Conservation (phyloP, 2,888 invertebrate species). For the Emmelina monodactyla region DNA sequence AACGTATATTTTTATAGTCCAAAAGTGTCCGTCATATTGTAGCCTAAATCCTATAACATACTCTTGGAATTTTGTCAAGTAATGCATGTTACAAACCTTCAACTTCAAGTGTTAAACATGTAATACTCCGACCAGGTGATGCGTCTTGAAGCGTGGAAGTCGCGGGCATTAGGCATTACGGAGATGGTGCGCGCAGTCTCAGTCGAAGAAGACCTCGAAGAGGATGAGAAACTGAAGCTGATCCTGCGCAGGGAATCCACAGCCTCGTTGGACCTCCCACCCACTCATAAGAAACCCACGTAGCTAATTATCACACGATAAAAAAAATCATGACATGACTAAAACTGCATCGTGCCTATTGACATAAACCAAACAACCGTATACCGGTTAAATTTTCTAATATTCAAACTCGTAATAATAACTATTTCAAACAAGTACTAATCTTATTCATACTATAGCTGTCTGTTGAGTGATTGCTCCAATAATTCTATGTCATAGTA, state of each 20-base stretch:
- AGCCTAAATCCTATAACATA: no score
- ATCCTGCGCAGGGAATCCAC: conserved; percentile 45
- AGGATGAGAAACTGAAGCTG: conserved; percentile 45
- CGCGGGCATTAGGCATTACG: conserved; percentile 60
- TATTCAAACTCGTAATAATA: no score
- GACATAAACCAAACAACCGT: no score
- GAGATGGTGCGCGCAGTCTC: conserved; percentile 41
- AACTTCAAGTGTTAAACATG: neutral
- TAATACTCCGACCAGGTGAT: conserved; percentile 62
- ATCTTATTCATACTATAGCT: no score
- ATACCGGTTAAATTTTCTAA: no score
- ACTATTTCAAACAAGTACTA: no score
- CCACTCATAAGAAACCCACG: conserved; percentile 27
- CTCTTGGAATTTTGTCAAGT: neutral
- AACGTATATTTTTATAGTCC: neutral
- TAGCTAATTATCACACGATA: no score
- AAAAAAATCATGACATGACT: no score
- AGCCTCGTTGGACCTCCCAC: conserved; percentile 35
- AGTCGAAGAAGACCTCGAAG: conserved; percentile 46
- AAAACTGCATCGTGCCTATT: no score
- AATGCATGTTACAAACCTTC: neutral
- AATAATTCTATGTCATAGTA: no score
- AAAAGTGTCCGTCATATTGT: conserved; percentile 17
- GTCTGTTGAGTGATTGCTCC: no score
- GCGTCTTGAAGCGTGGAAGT: conserved; percentile 74